Base-by-base conservation (phyloP, 2,797 vertebrate genomes). In the Leptoclinus maculatus region DNA sequence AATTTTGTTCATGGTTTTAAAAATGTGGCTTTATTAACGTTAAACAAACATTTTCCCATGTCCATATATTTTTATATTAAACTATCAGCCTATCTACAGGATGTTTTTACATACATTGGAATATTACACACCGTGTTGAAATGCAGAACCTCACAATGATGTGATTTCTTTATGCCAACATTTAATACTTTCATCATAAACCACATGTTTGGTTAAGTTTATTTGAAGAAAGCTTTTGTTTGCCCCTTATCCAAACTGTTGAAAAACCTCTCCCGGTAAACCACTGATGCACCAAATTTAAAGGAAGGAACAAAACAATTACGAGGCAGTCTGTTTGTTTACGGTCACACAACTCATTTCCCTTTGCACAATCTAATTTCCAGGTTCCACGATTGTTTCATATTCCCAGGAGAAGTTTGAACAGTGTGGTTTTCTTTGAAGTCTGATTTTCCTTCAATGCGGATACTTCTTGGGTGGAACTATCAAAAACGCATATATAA, bases 211-310 rank as follows among this genome's bases (percentile, higher is more conserved):
- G 41, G 25, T 78, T 69, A 82, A 19, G 90, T 93, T 94, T 93
- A 93, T 93, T 92, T 90, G 71, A 87, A 86, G 65, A 85, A 82
- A 71, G 39, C 43, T 79, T 84, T 80, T 89, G 87, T 93, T 93
- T 91, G 86, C 75, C 71, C 64, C 17, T 78, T 82, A 82, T 90
- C 83, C 83, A 95, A 94, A 94, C 86, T 82, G 85, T 89, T 92
- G 83, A 90, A 88, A 34, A 90, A 89, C 72, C 71, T 85, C 73
- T 81, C 41, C 76, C 75, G 38, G 78, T 78, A 84, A 91, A 84
- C 56, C 63, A 71, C 73, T 67, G 80, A 87, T 80, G 74, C 45
- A 62, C 58, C 67, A 73, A 83, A 87, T 91, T 85, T 79, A 36
- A 80, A 84, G 76, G 77, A 87, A 75, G 65, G 81, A 70, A 82